Conservation (phyloP, 2,888 invertebrate genomes). For the Syrphus vitripennis region DNA sequence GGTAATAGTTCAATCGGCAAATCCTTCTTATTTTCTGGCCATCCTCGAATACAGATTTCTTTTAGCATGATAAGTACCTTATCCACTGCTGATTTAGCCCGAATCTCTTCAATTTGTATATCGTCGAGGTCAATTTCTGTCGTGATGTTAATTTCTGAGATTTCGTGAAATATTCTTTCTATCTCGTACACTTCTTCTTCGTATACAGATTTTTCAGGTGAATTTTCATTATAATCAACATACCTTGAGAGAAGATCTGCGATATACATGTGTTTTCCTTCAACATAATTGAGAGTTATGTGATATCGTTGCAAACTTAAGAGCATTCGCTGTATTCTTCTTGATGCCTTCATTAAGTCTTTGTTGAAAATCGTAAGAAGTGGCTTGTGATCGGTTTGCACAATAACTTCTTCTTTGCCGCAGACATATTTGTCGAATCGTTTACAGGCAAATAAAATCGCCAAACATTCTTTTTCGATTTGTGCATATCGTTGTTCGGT, state of each 20-base stretch:
- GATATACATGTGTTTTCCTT: constrained; percentile 5
- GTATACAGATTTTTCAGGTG: too few species aligned
- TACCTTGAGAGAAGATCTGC: background rate
- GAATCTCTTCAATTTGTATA: background rate
- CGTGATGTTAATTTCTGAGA: background rate
- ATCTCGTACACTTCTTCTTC: background rate
- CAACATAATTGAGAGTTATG: too few species aligned
- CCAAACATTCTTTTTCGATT: constrained; percentile 26
- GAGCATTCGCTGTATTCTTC: too few species aligned
- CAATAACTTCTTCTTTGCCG: background rate
- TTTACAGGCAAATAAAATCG: background rate
- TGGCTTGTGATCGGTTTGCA: background rate
- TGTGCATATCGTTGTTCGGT: constrained; percentile 3
- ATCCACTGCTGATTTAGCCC: background rate
- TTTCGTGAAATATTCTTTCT: background rate
- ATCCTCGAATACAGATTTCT: background rate
- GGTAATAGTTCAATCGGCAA: background rate
- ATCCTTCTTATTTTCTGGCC: too few species aligned
- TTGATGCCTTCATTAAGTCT: too few species aligned
- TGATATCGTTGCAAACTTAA: too few species aligned
- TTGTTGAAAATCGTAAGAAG: too few species aligned
- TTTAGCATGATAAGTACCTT: background rate
- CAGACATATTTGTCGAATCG: constrained; percentile 1
- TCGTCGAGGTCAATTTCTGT: background rate
- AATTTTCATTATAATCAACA: background rate